Percentiles rank a stretch among this genome's conserved stretches.
phyloP scores from a whole-genome alignment of 2,113 vertebrate species.

The Vulpes lagopus region DNA sequence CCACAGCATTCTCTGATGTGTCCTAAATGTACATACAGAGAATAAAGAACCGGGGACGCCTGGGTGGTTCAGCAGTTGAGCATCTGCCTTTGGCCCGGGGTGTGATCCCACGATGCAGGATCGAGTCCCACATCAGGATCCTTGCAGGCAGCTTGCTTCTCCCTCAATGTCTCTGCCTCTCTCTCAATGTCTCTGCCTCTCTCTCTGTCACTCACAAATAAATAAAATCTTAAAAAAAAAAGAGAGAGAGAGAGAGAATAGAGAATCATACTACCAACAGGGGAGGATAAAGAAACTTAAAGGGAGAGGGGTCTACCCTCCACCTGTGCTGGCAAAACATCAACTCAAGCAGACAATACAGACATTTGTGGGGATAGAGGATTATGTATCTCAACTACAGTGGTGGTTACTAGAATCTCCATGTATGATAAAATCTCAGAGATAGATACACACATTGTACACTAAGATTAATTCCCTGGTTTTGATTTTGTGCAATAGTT shows the following conservation, averaged over 20 bases:
- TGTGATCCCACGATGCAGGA: too few species aligned
- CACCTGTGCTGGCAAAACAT: not conserved
- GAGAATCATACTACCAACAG: not conserved
- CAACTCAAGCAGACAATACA: not conserved
- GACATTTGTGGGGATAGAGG: not conserved
- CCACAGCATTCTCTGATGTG: not conserved
- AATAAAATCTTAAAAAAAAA: too few species aligned
- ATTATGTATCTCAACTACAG: rapidly evolving
- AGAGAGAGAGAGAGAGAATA: not conserved
- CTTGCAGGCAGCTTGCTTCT: too few species aligned
- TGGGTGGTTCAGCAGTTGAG: too few species aligned
- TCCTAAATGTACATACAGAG: not conserved
- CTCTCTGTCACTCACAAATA: too few species aligned
- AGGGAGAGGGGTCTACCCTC: not conserved
- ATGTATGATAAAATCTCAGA: not conserved
- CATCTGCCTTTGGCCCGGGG: too few species aligned
- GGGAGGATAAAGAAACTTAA: not conserved
- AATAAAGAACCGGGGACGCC: not conserved
- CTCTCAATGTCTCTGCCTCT: too few species aligned
- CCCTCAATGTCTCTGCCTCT: too few species aligned
- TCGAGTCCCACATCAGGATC: too few species aligned
- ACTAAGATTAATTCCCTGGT: not conserved
- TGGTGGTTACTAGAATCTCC: not conserved
- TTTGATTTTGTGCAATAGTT: not conserved
- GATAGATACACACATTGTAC: not conserved